A percentile compares a stretch with the other conserved stretches of the same genome.
phyloP scores from a whole-genome alignment of 2,797 vertebrate species.

The Lepilemur ruficaudatus region DNA sequence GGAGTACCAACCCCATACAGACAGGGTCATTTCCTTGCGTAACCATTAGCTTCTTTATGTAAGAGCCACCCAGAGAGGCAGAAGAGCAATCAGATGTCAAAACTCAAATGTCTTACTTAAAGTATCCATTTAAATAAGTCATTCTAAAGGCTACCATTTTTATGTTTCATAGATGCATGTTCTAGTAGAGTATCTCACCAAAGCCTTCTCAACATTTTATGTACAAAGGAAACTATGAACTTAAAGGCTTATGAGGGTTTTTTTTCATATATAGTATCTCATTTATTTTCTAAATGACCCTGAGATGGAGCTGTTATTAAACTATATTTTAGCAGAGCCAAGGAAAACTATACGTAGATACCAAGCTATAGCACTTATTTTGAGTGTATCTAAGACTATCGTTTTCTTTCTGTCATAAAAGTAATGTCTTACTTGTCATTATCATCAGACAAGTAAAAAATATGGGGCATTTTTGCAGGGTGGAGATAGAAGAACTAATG shows the following conservation, averaged over 20 bases:
- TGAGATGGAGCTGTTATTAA: background rate
- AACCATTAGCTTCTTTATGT: background rate
- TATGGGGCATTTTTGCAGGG: background rate
- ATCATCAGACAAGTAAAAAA: background rate
- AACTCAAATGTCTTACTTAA: background rate
- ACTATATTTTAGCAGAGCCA: background rate
- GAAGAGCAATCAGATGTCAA: background rate
- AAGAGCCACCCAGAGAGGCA: background rate
- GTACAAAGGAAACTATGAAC: background rate
- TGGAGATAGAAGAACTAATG: background rate
- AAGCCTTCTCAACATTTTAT: background rate
- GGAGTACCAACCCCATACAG: background rate
- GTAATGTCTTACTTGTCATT: too few species aligned
- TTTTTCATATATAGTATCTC: background rate
- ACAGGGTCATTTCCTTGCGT: background rate
- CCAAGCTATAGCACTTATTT: background rate
- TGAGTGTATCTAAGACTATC: background rate
- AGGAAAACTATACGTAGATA: background rate
- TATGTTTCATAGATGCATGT: background rate
- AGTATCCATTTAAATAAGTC: background rate
- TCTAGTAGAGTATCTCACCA: background rate
- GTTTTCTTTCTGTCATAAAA: background rate
- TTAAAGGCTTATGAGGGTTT: background rate
- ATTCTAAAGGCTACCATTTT: background rate
- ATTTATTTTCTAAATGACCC: background rate